Conservation (phyloP, 2,888 invertebrate genomes). For the Brenthis daphne region DNA sequence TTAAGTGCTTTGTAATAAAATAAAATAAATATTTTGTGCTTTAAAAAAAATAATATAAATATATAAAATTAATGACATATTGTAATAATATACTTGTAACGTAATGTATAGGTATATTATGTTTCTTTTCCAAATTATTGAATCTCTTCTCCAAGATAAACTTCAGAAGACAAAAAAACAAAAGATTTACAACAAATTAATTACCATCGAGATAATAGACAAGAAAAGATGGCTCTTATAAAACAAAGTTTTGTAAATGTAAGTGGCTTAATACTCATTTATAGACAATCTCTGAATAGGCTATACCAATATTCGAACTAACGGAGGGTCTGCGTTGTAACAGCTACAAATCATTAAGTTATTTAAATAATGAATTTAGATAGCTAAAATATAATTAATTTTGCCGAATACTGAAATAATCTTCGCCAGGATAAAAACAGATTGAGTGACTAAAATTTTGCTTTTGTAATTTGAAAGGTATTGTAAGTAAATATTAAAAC, state of each 20-base stretch:
- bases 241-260: neutral
- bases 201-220: neutral
- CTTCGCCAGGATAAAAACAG: slow-evolving; percentile 6
- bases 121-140: too few relatives aligned
- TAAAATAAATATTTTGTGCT: too few relatives aligned
- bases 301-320: slow-evolving; percentile 47
- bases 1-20: too few relatives aligned
- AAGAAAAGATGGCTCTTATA: neutral
- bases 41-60: too few relatives aligned
- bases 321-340: slow-evolving; percentile 66
- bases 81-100: too few relatives aligned
- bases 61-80: too few relatives aligned
- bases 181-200: slow-evolving; percentile 1
- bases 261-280: neutral
- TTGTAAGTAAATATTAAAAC: slow-evolving; percentile 27
- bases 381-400: slow-evolving; percentile 12
- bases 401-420: slow-evolving; percentile 16
- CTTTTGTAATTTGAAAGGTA: slow-evolving; percentile 16
- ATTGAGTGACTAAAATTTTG: slow-evolving; percentile 23
- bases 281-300: slow-evolving; percentile 3
- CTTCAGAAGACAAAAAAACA: neutral
- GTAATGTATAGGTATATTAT: too few relatives aligned
- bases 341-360: slow-evolving; percentile 64
- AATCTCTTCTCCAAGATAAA: too few relatives aligned
- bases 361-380: slow-evolving; percentile 20